Percentiles rank a stretch among this genome's conserved stretches.
These are phyloP conservation scores for Stigmatopora nigra DNA, from an alignment of 2,113 vertebrate species.

Conservation along the genomic window DNA sequence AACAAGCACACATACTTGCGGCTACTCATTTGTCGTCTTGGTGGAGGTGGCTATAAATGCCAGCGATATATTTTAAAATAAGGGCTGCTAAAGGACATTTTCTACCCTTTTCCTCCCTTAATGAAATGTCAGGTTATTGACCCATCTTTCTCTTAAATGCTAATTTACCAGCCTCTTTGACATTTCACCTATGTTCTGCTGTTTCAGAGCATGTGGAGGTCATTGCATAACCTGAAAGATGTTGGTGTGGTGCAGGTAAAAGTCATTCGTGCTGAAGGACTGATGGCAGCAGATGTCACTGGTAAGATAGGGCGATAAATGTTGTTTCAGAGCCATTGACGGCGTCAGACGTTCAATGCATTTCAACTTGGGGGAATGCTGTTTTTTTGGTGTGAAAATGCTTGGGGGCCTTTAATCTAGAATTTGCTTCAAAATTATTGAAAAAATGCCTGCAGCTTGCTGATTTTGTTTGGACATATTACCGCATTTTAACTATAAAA, in stretches of 20 bases:
- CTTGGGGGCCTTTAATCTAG: too few relatives aligned
- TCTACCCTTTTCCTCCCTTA: conserved; percentile 55
- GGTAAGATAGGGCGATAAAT: conserved; percentile 64
- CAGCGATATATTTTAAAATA: conserved; percentile 55
- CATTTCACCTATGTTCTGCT: conserved; percentile 53
- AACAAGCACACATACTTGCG: conserved; percentile 13
- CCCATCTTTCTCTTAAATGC: conserved; percentile 47
- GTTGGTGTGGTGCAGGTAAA: conserved; percentile 97
- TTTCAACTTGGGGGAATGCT: too few relatives aligned
- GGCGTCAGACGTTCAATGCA: too few relatives aligned
- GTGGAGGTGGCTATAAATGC: conserved; percentile 49
- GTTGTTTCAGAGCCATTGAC: too few relatives aligned
- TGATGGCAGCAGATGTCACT: conserved; percentile 98
- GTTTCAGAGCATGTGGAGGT: conserved; percentile 81
- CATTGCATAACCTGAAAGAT: conserved; percentile 88
- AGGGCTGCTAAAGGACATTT: conserved; percentile 54
- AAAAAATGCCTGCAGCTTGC: too few relatives aligned
- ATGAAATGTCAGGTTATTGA: conserved; percentile 66
- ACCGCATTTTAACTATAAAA: too few relatives aligned
- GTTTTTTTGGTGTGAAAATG: too few relatives aligned
- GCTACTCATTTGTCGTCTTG: conserved; percentile 36
- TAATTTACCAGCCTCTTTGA: conserved; percentile 53
- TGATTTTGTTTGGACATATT: too few relatives aligned
- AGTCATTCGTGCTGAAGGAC: conserved; percentile 92
- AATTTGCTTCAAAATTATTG: too few relatives aligned